Base-by-base conservation (phyloP, 2,888 invertebrate species). In the Dryocosmus kuriphilus region DNA sequence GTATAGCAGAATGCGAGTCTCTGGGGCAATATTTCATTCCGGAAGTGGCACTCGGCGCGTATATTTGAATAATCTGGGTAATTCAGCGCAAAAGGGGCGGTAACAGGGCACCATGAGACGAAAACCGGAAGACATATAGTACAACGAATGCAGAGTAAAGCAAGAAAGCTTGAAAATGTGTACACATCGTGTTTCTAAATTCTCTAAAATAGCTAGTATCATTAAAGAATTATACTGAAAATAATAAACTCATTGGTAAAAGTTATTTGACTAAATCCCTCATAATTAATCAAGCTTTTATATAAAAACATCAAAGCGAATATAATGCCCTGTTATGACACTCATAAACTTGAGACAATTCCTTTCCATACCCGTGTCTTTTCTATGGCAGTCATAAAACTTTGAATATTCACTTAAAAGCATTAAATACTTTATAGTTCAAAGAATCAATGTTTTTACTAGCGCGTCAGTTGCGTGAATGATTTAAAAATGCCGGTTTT, bases 51-150 rank as follows among this genome's bases (percentile, higher is more conserved):
- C 67, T 71, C 8, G 51, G 30, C 46, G 51, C 27, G 71, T 71
- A 71, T 51, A 71, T 71, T 71, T 71, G 71, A 71, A 71, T 71
- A 71, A 71, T 71, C 51, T 71, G 19, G 71, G 71, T 71, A 71
- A n/a, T 51, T 51, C n/a, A 30, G 55, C 51, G 71, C 14, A 51
- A 55, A 71, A 71, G 51, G 71, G 71, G 71, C 71, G 71, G 46
- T 71, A 71, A 71, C 71, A n/a, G 51, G 51, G 71, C 51, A 71
- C 30, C 41, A 71, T 11, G n/a, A 71, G 71, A 19, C 30, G 51
- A 71, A 67, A 71, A 22, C 30, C 32, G 11, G 9, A 71, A 22
- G 30, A 51, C 46, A 51, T 71, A 19, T 71, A 46, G 27, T 71
- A 30, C 51, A 51, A 30, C n/a, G 30, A 71, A 32, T 46, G n/a